phyloP scores from a whole-genome alignment of 2,888 invertebrate species.

The Pyrocoelia pectoralis region DNA sequence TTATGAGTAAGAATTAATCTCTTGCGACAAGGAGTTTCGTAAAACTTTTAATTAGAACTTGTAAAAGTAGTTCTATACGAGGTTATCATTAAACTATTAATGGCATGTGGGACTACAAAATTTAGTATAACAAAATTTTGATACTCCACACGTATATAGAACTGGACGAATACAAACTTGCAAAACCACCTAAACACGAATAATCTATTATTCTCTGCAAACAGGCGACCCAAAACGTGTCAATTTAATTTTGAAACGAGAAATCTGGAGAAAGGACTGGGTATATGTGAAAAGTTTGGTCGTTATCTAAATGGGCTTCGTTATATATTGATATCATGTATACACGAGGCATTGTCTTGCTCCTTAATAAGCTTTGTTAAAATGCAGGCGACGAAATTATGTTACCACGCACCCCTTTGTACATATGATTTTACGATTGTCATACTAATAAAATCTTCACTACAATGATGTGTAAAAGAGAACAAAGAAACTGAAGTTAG shows the following conservation, averaged over 20 bases:
- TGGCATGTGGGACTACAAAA: neutral
- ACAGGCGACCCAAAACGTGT: constrained; percentile 35
- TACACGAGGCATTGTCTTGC: constrained; percentile 29
- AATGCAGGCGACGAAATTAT: constrained; percentile 25
- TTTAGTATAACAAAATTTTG: constrained; percentile 1
- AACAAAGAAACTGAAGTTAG: too few relatives aligned
- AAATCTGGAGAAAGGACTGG: constrained; percentile 28
- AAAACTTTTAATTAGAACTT: constrained; percentile 10
- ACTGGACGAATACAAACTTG: constrained; percentile 14
- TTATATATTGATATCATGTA: constrained; percentile 38
- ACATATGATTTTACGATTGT: too few relatives aligned
- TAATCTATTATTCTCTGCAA: constrained; percentile 33
- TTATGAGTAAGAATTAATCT: constrained; percentile 14
- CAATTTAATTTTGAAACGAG: constrained; percentile 34
- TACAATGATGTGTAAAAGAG: too few relatives aligned
- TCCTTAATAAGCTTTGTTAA: constrained; percentile 36
- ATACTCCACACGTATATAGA: neutral
- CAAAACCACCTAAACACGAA: constrained; percentile 19
- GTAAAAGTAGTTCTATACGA: constrained; percentile 5
- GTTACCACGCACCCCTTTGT: too few relatives aligned
- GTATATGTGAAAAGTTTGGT: constrained; percentile 34
- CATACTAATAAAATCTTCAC: too few relatives aligned
- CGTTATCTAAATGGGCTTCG: constrained; percentile 37
- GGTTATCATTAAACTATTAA: constrained; percentile 7
- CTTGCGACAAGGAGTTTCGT: neutral